Evolutionary conservation across 2,113 vertebrate species (phyloP), one percentile per base, ranked within the genome.

Genomic region (Haemorhous mexicanus): DNA sequence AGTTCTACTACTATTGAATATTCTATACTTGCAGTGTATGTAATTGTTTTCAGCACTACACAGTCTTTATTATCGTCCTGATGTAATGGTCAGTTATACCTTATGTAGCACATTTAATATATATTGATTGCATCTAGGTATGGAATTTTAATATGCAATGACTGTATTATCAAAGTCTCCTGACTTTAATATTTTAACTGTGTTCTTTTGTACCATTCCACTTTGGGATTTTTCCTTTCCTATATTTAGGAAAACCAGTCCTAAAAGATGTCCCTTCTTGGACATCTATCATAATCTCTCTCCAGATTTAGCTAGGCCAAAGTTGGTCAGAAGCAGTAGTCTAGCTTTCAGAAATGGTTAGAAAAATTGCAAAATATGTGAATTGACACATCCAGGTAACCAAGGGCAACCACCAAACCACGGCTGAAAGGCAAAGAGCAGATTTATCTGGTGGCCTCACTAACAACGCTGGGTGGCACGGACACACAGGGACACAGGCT

Each of bases 401-500:
- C 46, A 77, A 52, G 37, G 39, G 39, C 33, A 77, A 46, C 33
- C 73, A 33, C 33, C 27, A 68, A 52, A 52, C 7, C 46, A 37
- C 0, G 1, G 6, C 5, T 0, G 1, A 53, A 69, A 53, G 7
- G 39, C 18, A 13, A 27, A 27, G 9, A 37, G 46, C 4, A 15
- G 55, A 53, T 77, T 69, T 23, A 37, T 52, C 27, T 37, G 7
- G 3, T 61, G 22, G 33, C 10, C 18, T 39, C 46, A 2, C 22
- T 7, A 7, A 27, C 27, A 61, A 1, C 0, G 0, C 7, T 10
- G 44, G 32, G 37, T 2, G 2, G 44, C 44, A 67, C 16, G 21
- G 35, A 21, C 43, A 67, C 50, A 11, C 3, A 8, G 49, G 41
- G 41, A 64, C 49, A 39, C 0, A 0, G 33, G 28, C 18, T 74